Conservation (phyloP, 35 echinoderm and acorn worm species). For the Apostichopus japonicus region DNA sequence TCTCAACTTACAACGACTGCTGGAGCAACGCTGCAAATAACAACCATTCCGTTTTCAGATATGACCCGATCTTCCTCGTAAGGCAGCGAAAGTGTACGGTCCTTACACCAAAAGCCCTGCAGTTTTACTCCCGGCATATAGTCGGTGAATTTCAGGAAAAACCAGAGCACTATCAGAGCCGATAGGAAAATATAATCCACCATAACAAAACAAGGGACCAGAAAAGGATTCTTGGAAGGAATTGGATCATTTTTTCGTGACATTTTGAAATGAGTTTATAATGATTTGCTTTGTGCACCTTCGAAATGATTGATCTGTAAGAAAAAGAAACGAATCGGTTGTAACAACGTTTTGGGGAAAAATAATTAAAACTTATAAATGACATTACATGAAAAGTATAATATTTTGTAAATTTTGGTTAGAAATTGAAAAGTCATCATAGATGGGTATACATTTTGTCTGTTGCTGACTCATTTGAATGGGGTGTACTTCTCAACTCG, state of each 20-base stretch:
- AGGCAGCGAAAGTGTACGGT: slow-evolving; percentile 38
- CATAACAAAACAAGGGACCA: slow-evolving; percentile 68
- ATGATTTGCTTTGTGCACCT: neutral
- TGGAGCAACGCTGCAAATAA: slow-evolving; percentile 56
- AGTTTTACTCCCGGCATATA: slow-evolving; percentile 39
- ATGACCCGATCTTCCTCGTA: slow-evolving; percentile 59
- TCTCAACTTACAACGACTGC: slow-evolving; percentile 24
- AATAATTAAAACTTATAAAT: no score
- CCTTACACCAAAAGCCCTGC: slow-evolving; percentile 68
- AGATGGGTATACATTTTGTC: no score
- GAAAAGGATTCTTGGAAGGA: slow-evolving; percentile 49
- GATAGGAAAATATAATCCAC: slow-evolving; percentile 72
- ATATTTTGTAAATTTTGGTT: no score
- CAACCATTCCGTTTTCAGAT: slow-evolving; percentile 20
- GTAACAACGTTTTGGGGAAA: no score
- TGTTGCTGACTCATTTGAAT: no score
- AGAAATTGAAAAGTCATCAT: no score
- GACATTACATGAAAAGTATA: no score
- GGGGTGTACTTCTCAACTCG: no score
- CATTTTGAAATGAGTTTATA: neutral
- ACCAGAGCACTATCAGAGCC: slow-evolving; percentile 65
- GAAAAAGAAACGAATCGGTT: no score
- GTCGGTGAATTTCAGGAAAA: slow-evolving; percentile 69
- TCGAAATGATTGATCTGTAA: neutral
- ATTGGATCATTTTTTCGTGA: neutral